Base-by-base conservation (phyloP, 2,888 invertebrate genomes). In the Hypselothyrea guttata region DNA sequence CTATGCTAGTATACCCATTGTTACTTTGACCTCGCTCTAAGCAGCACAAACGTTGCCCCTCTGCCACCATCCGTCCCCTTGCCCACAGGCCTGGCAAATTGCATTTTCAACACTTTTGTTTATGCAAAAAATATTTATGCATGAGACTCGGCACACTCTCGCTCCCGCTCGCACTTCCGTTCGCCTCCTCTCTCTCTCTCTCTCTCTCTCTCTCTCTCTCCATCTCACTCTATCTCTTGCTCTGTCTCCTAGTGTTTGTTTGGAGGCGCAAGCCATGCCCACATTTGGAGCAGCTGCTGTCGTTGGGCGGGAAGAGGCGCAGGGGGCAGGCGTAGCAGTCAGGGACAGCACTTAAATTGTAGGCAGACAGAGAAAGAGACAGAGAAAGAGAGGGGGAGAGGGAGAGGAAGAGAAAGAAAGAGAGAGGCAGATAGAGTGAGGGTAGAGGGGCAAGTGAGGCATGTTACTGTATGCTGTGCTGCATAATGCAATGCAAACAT, bases 401-500 rank as follows among this genome's bases (percentile, higher is more conserved):
- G 8, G 13, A 22, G 18, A 0, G 31, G 9, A 7, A 22, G 22
- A 18, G 7, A n/a, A 1, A 15, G 52, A 15, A 22, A 13, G 13
- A 0, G 16, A 18, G 37, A 7, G 30, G 30, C 7, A 30, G n/a
- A n/a, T n/a, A n/a, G n/a, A n/a, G n/a, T 3, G n/a, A n/a, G n/a
- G 3, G n/a, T 7, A 2, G 30, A 27, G 28, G 7, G 16, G 18
- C 18, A 37, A 9, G 13, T 41, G 35, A 9, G 45, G 44, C 55
- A 45, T 61, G 52, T 52, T 35, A 35, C 52, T 60, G 58, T 71
- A 58, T 79, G 76, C 76, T 69, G 62, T 59, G 64, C 71, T 82
- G 81, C 81, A 82, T 82, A 82, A 82, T 82, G 84, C 82, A 84
- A 76, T 55, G 83, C 83, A 84, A 82, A 82, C 84, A 82, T 78